phyloP scores from a whole-genome alignment of 1,140 invertebrate species.

The Hyles vespertilio region DNA sequence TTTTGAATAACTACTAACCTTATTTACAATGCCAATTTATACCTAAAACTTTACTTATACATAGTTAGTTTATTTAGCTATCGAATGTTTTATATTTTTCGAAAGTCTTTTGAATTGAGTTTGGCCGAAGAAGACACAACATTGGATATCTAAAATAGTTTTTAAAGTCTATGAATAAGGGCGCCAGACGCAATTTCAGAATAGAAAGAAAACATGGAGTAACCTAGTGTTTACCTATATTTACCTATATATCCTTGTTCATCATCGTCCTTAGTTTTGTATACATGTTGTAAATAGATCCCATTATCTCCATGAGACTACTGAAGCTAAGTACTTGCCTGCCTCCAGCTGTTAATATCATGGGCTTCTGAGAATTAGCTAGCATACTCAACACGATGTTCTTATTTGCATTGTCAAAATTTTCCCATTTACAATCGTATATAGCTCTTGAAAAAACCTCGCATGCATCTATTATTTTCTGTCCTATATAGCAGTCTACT shows the following conservation, averaged over 20 bases:
- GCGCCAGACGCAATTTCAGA: too few species aligned
- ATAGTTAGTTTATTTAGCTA: too few species aligned
- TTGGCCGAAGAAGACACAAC: too few species aligned
- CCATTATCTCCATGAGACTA: conserved; percentile 20
- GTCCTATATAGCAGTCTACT: conserved; percentile 42
- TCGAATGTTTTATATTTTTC: too few species aligned
- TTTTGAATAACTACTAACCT: too few species aligned
- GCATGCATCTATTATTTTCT: conserved; percentile 40
- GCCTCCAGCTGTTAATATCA: conserved; percentile 28
- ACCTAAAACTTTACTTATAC: too few species aligned
- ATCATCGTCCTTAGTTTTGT: conserved; percentile 13
- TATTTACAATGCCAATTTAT: too few species aligned
- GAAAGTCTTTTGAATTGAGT: too few species aligned
- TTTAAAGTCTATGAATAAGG: too few species aligned
- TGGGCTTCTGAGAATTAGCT: conserved; percentile 26
- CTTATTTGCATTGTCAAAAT: conserved; percentile 22
- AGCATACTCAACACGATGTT: conserved; percentile 24
- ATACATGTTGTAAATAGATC: conserved; percentile 25
- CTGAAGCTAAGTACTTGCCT: conserved; percentile 16
- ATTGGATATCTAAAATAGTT: too few species aligned
- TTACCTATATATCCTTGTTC: neutral
- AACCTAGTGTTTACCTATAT: too few species aligned
- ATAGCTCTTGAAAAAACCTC: conserved; percentile 28
- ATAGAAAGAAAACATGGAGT: too few species aligned
- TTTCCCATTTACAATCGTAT: conserved; percentile 31